Base-by-base conservation (phyloP, 2,113 vertebrate species). In the Syngnathus typhle region DNA sequence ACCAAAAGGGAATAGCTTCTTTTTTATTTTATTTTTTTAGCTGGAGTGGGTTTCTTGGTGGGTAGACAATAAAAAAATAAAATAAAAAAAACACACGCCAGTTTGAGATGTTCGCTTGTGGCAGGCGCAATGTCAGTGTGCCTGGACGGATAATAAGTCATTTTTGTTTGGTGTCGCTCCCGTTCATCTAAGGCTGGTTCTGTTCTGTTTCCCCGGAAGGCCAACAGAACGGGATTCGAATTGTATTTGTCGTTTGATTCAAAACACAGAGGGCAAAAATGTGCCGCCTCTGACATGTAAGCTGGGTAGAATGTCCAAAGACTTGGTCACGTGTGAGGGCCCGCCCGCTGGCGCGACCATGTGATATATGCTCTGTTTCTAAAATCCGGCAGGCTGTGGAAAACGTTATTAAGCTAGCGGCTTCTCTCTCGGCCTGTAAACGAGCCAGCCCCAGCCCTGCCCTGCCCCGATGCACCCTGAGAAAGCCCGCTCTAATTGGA, bases 341-440 rank as follows among this genome's bases (percentile, higher is more conserved):
- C 70, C 49, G 67, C 44, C 70, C 49, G 72, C 75, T 70, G 59
- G 55, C 67, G 82, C 63, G 78, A 69, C 72, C 76, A 68, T 72
- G 75, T 82, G 86, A 86, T 88, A 89, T 84, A 89, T 84, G 85
- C 69, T 74, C 77, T 79, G 78, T 79, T 86, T 88, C 85, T 88
- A 89, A 88, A 61, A 41, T 86, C 23, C 1, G 23, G 1, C 84
- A 88, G 82, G 43, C 74, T 55, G 55, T 83, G 61, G 78, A 83
- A 86, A 86, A 86, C 79, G 80, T 83, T 83, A 88, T 88, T 88
- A 85, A 81, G 88, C 81, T 72, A 69, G 73, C 74, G 67, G 64
- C 76, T 72, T 51, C 78, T 75, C 64, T 68, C 73, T 72, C 63
- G 1, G 82, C 82, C 82, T 85, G 80, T 76, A 80, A 86, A 87